These are phyloP conservation scores for Drymonia ruficornis DNA, from an alignment of 2,888 invertebrate species.

Conservation along the genomic window DNA sequence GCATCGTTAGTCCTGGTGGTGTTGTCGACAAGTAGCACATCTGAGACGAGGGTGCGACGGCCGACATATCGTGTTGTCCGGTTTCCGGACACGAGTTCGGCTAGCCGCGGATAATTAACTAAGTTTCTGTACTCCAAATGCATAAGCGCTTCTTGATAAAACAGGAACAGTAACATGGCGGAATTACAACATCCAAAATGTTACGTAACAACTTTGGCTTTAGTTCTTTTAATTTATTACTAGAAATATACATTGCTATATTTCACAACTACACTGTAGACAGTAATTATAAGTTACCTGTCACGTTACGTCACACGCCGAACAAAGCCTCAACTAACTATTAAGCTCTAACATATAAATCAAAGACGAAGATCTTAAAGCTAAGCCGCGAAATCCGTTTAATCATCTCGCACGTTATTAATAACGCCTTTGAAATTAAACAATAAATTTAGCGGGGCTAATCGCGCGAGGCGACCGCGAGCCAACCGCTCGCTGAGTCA, in stretches of 20 bases:
- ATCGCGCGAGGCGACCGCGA: constrained; percentile 78
- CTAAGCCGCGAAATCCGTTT: constrained; percentile 77
- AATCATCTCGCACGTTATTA: constrained; percentile 81
- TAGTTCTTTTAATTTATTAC: constrained; percentile 1
- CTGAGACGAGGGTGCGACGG: constrained; percentile 75
- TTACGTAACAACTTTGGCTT: background rate
- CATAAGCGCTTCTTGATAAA: constrained; percentile 45
- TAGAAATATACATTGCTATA: constrained; percentile 10
- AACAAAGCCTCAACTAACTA: constrained; percentile 61
- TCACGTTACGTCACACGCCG: constrained; percentile 38
- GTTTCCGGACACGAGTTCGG: constrained; percentile 75
- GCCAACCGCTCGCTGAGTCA: constrained; percentile 77
- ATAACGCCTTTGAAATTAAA: constrained; percentile 83
- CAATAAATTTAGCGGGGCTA: constrained; percentile 83
- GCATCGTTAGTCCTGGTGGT: constrained; percentile 31
- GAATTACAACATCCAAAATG: background rate
- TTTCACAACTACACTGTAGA: constrained; percentile 25
- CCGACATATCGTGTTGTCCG: constrained; percentile 80
- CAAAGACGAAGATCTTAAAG: constrained; percentile 71
- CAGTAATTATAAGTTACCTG: constrained; percentile 27
- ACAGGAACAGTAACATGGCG: constrained; percentile 17
- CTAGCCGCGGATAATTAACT: constrained; percentile 75
- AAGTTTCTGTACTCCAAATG: constrained; percentile 63
- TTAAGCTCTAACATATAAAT: constrained; percentile 71
- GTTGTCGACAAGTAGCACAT: constrained; percentile 61